Conservation (phyloP, 1,140 invertebrate genomes). For the Trachelipus rathkii region DNA sequence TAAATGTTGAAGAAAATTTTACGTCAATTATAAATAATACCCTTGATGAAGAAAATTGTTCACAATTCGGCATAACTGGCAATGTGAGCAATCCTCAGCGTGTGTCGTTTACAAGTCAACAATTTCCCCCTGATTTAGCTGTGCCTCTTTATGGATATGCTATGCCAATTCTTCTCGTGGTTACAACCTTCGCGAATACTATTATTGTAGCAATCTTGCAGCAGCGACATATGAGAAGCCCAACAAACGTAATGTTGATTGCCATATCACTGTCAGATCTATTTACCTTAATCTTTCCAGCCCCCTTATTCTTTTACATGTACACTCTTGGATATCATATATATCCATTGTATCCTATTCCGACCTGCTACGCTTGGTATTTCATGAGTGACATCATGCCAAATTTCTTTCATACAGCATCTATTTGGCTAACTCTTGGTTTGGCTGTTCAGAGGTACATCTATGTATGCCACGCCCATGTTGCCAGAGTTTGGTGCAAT, state of each 20-base stretch:
- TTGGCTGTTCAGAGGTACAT: constrained; percentile 85
- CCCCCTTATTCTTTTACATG: constrained; percentile 80
- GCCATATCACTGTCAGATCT: constrained; percentile 90
- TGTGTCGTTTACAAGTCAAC: not conserved
- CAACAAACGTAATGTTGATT: constrained; percentile 65
- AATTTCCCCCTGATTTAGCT: not conserved
- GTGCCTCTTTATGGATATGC: constrained; percentile 66
- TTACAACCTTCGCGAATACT: constrained; percentile 86
- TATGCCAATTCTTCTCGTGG: constrained; percentile 74
- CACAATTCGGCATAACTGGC: not conserved
- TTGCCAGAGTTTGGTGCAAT: constrained; percentile 79
- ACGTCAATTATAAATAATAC: not conserved
- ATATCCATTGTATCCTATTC: constrained; percentile 66
- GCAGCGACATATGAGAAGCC: constrained; percentile 62
- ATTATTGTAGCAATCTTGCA: constrained; percentile 70
- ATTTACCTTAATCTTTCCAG: constrained; percentile 81
- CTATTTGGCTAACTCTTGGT: constrained; percentile 82
- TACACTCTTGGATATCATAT: constrained; percentile 82
- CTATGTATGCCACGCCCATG: constrained; percentile 82
- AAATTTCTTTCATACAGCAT: constrained; percentile 84
- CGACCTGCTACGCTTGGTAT: constrained; percentile 71
- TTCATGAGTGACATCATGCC: constrained; percentile 73
- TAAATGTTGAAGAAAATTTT: not conserved
- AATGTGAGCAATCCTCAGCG: not conserved
- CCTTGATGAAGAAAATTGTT: not conserved